These are phyloP conservation scores for Liopterus haemorrhoidalis DNA, from an alignment of 2,888 invertebrate genomes.

Conservation along the genomic window DNA sequence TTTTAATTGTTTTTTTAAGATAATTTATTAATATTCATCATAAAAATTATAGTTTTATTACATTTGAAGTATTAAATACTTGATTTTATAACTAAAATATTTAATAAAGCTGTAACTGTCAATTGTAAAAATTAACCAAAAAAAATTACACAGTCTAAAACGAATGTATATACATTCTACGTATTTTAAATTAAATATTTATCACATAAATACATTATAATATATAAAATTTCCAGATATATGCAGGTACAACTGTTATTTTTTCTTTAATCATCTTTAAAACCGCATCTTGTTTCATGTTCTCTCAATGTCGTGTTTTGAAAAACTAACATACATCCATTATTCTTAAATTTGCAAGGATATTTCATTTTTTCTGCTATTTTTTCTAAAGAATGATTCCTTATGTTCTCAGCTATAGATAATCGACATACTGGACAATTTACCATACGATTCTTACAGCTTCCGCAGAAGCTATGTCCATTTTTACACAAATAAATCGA, in stretches of 20 bases:
- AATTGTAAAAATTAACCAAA: no score
- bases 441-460: slow-evolving; percentile 8
- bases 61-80: no score
- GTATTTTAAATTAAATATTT: no score
- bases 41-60: no score
- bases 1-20: not conserved
- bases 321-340: slow-evolving; percentile 15
- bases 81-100: no score
- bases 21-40: not conserved
- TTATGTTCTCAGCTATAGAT: no score
- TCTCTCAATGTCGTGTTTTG: slow-evolving; percentile 4
- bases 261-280: slow-evolving; percentile 6
- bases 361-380: slow-evolving; percentile 5
- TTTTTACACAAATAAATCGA: slow-evolving; percentile 15
- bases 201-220: no score
- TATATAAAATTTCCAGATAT: no score
- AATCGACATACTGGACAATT: slow-evolving; percentile 19
- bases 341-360: slow-evolving; percentile 15
- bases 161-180: no score
- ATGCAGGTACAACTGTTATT: not conserved
- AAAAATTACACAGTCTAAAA: no score
- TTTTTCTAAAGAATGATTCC: slow-evolving; percentile 15
- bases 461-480: slow-evolving; percentile 17
- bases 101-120: no score
- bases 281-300: slow-evolving; percentile 14